A percentile compares a stretch with the other conserved stretches of the same genome.
Evolutionary conservation across 2,888 invertebrate species (phyloP).

Genomic region (Tinea pellionella): DNA sequence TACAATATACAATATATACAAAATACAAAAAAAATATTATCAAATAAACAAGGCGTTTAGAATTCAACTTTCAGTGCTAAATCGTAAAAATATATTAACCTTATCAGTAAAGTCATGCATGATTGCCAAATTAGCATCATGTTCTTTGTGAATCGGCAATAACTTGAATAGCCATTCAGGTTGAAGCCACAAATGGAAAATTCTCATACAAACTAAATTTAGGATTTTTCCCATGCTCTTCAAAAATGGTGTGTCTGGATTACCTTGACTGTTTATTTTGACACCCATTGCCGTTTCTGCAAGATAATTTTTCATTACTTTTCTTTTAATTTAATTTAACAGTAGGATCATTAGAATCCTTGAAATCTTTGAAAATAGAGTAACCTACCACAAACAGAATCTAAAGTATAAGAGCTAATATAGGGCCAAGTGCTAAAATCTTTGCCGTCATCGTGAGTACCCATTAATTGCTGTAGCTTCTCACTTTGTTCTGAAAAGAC

Average conservation of each 20-base stretch:
- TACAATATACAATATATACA: background rate
- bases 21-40: too few species aligned
- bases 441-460: slow-evolving; percentile 23
- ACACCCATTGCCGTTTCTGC: slow-evolving; percentile 55
- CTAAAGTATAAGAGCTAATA: slow-evolving; percentile 68
- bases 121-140: slow-evolving; percentile 56
- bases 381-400: slow-evolving; percentile 72
- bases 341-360: too few species aligned
- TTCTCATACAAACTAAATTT: slow-evolving; percentile 41
- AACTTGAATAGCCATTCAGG: slow-evolving; percentile 69
- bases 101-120: slow-evolving; percentile 72
- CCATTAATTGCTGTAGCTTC: slow-evolving; percentile 52
- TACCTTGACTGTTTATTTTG: slow-evolving; percentile 43
- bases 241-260: slow-evolving; percentile 40
- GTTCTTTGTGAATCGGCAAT: slow-evolving; percentile 57
- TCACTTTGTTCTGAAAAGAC: slow-evolving; percentile 72
- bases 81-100: too few species aligned
- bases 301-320: background rate
- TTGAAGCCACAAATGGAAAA: slow-evolving; percentile 57
- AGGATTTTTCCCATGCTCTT: slow-evolving; percentile 33
- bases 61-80: too few species aligned
- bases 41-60: background rate
- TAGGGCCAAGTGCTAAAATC: slow-evolving; percentile 64
- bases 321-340: background rate
- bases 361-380: too few species aligned